Conservation (phyloP, 1,140 invertebrate species). For the Drosophila pseudoananassae region DNA sequence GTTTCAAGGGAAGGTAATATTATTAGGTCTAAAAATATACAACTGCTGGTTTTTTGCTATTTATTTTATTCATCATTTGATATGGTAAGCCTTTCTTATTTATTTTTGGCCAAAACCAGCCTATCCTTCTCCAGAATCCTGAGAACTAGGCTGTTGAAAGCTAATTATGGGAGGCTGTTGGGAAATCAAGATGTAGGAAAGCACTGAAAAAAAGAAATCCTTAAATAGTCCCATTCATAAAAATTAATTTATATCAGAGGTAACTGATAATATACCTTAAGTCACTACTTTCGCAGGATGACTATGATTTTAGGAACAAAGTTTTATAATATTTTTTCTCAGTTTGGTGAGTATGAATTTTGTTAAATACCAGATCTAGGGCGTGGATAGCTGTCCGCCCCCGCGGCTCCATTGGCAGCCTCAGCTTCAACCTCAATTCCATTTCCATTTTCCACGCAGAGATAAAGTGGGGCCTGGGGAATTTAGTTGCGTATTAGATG, state of each 20-base stretch:
- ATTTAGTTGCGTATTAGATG: constrained; percentile 34
- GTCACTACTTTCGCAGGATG: not conserved
- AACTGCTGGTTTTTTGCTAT: constrained; percentile 28
- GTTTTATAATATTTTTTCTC: not conserved
- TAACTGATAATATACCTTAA: not conserved
- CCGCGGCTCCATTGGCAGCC: constrained; percentile 28
- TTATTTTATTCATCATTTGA: constrained; percentile 1
- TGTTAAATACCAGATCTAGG: constrained; percentile 17
- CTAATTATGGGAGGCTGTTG: constrained; percentile 54
- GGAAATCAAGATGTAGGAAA: constrained; percentile 10
- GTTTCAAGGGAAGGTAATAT: not conserved
- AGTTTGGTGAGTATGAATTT: not conserved
- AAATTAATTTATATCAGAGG: not conserved
- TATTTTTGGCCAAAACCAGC: constrained; percentile 11
- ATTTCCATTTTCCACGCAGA: constrained; percentile 15
- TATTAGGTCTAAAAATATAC: not conserved
- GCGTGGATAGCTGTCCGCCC: constrained; percentile 19
- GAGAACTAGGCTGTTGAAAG: constrained; percentile 32
- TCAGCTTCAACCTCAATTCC: not conserved
- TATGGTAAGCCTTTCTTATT: constrained; percentile 22
- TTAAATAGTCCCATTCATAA: not conserved
- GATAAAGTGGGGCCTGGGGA: constrained; percentile 57
- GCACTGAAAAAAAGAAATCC: not conserved
- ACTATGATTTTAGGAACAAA: no score
- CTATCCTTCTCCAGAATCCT: not conserved